Evolutionary conservation across 2,113 vertebrate species (phyloP).

Genomic region (Pionites leucogaster): DNA sequence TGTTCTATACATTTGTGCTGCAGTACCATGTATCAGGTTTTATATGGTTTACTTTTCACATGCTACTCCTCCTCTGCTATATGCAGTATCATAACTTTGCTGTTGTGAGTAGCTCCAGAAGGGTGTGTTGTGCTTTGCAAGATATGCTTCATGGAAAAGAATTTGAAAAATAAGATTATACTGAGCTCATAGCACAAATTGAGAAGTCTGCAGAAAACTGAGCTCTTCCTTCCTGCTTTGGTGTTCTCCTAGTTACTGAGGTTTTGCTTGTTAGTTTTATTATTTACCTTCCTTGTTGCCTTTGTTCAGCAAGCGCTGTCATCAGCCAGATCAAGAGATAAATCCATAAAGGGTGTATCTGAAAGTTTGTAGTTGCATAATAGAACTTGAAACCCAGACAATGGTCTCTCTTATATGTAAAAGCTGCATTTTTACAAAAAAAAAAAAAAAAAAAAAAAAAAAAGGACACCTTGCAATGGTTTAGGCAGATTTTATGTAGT

Average conservation of each 20-base stretch:
- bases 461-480: background rate
- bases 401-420: background rate
- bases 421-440: background rate
- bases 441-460: background rate
- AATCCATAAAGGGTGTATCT: background rate
- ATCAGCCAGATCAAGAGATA: background rate
- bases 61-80: background rate
- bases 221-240: background rate
- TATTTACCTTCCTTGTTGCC: background rate
- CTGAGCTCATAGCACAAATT: background rate
- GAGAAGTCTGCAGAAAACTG: background rate
- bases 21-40: background rate
- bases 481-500: background rate
- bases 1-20: background rate
- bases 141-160: background rate
- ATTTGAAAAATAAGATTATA: background rate
- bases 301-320: background rate
- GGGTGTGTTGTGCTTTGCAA: background rate
- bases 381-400: background rate
- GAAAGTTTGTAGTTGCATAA: background rate
- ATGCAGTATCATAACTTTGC: background rate
- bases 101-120: background rate
- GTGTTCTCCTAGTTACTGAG: background rate
- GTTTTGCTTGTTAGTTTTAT: background rate
- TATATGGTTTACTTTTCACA: background rate